Evolutionary conservation across 2,113 vertebrate genomes (phyloP), one percentile per base, ranked within the genome.

Genomic region (Desmodus rotundus): DNA sequence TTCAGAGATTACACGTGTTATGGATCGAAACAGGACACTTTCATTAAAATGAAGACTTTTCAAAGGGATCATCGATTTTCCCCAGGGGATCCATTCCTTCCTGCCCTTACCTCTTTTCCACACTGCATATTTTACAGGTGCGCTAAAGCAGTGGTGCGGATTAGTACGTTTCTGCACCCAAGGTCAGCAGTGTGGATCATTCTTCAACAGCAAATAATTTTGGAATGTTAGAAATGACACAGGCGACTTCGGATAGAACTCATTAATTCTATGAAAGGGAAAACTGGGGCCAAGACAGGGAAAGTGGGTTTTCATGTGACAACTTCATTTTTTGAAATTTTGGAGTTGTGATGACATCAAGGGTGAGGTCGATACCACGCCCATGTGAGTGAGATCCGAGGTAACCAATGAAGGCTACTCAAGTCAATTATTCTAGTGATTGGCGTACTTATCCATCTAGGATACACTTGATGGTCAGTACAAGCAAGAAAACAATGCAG

Each of bases 41-140:
- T 68, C 56, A 93, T 41, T 91, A 89, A 91, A 89, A 88, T 19
- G 47, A 96, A 86, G n/a, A 68, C 36, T 88, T 96, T 88, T 88
- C 72, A 77, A 78, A 91, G 28, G n/a, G 45, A 56, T 82, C 82
- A 72, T 47, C 38, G n/a, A 10, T 84, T 41, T 91, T 72, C 54
- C n/a, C 8, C 41, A 88, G 31, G 38, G 45, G 72, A 89, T 77
- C 24, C 26, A 43, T 68, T 78, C 43, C 41, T 93, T 31, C 12
- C 73, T 94, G 36, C 5, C 31, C 28, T 72, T 58, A n/a, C 77
- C 58, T 93, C 26, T 91, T 41, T n/a, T 65, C 5, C 17, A 17
- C 61, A 3, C 3, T 82, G 45, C n/a, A 50, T 70, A 61, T 74
- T 65, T 89, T 77, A 96, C 41, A 26, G 67, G 43, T 50, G 16